Evolutionary conservation across 1,140 invertebrate species (phyloP), one percentile per base, ranked within the genome.

Genomic region (Myzus persicae): DNA sequence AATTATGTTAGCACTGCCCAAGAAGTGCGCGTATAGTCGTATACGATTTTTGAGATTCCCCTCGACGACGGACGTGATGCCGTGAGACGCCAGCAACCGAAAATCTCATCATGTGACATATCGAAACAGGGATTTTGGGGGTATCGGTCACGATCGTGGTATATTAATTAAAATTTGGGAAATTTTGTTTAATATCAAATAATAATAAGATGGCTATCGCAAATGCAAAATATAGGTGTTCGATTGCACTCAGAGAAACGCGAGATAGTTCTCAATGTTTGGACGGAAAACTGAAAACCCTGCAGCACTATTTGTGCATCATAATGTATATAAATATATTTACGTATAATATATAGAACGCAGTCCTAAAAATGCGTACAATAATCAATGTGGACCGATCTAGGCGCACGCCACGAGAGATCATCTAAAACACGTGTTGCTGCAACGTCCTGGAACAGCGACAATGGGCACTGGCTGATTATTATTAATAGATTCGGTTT

Each of bases 401-500:
- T 85, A 26, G 14, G 4, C 9, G 84, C 31, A 18, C 31, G 84
- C 84, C 84, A 26, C 31, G 84, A 18, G 3, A 88, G 46, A 89
- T 76, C 59, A 76, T 51, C 46, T n/a, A n/a, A n/a, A 89, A 89
- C 87, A 89, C 48, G 88, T 89, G 88, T 89, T 54, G 59, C 59
- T n/a, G 36, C 48, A 46, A 54, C 48, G 44, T 22, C 36, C 46
- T 44, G 46, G 87, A 89, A 38, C 88, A n/a, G 48, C 87, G 46
- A 89, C 87, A 89, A 89, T 54, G 22, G 46, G 40, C 84, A 44
- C 84, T 31, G 84, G 88, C 88, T 54, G 88, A 89, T 54, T 89
- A 54, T 89, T 89, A 89, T 89, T 89, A 89, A 89, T 89, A 89
- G 88, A 89, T 89, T 89, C 38, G 18, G 44, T 48, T 48, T 88